Evolutionary conservation across 2,888 invertebrate genomes (phyloP).

Genomic region (Harpalus rubripes): DNA sequence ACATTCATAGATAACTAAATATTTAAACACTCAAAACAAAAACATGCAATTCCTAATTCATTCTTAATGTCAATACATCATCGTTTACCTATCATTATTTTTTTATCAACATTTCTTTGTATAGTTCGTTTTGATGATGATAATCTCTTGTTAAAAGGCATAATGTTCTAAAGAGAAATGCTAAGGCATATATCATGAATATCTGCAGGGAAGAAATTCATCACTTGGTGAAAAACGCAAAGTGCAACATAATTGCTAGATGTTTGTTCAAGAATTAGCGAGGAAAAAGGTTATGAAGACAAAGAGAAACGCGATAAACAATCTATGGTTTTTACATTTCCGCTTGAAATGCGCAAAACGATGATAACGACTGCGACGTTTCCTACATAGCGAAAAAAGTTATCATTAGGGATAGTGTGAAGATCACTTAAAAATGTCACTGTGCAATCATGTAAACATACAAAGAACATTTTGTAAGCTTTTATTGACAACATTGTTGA

Average conservation of each 20-base stretch:
- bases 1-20: slow-evolving; percentile 9
- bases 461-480: too few species aligned
- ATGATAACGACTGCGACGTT: background rate
- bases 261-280: slow-evolving; percentile 49
- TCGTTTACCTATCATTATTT: background rate
- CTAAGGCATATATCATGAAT: slow-evolving; percentile 53
- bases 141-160: slow-evolving; percentile 44
- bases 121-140: background rate
- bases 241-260: slow-evolving; percentile 61
- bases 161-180: slow-evolving; percentile 52
- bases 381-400: background rate
- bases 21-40: background rate
- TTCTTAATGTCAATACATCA: slow-evolving; percentile 30
- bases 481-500: too few species aligned
- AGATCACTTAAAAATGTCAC: background rate
- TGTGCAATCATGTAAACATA: too few species aligned
- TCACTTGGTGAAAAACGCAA: slow-evolving; percentile 36
- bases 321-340: background rate
- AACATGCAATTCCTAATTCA: slow-evolving; percentile 15
- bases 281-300: slow-evolving; percentile 12
- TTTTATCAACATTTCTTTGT: slow-evolving; percentile 15
- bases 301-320: slow-evolving; percentile 5
- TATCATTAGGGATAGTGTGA: background rate
- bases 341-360: slow-evolving; percentile 9
- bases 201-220: slow-evolving; percentile 59